Base-by-base conservation (phyloP, 2,113 vertebrate species). In the Ciconia boyciana region DNA sequence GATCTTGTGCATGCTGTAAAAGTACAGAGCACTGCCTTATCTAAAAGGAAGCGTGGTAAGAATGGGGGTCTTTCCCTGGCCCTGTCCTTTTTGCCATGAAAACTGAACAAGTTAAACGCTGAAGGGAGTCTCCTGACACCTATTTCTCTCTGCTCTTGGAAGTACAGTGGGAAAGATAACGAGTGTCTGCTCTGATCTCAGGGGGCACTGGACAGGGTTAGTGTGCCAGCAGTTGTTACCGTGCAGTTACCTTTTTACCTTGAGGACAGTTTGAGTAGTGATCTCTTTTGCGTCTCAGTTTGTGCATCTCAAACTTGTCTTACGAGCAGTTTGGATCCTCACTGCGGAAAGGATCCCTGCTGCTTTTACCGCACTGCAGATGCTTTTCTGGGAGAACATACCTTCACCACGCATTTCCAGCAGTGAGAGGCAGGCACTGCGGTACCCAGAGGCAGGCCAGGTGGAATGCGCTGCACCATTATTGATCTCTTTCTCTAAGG, bases 101-200 rank as follows among this genome's bases (percentile, higher is more conserved):
- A 31, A 43, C 0, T 5, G 19, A 87, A 79, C 14, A 39, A 57
- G 18, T 19, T 74, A 10, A 80, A 36, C 2, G 6, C 8, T 72
- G 34, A 60, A 64, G 48, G 61, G 26, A n/a, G 11, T 70, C 62
- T 76, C n/a, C 44, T 88, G 79, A 72, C 76, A 58, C 24, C 44
- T 39, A 1, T 15, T 12, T 51, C 34, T 83, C 31, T 48, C n/a
- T 58, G 44, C n/a, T 41, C 11, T 9, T 61, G 49, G 49, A 77
- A 74, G 26, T 68, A 55, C 62, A 61, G 9, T 49, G 25, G 51
- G 43, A 91, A 87, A 62, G n/a, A 22, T 55, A 29, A 29, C 0
- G 0, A 25, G n/a, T 52, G 31, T 61, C 2, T 1, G 19, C 71
- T 85, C 29, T 31, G 34, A 21, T 83, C 66, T 75, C 7, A 0